phyloP scores from a whole-genome alignment of 2,113 vertebrate genomes.

The Malurus melanocephalus region DNA sequence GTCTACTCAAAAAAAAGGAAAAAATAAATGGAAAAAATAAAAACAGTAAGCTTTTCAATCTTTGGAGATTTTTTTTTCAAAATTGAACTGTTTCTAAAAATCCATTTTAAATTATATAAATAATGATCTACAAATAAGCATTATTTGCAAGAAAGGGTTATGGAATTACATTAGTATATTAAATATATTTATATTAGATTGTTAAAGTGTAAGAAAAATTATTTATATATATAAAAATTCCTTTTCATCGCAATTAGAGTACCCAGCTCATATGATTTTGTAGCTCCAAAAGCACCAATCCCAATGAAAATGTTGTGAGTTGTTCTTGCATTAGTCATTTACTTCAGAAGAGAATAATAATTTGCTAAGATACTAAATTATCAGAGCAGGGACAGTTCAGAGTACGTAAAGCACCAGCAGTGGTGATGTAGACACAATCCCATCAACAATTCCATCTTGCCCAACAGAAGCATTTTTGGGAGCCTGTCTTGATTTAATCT shows the following conservation, averaged over 20 bases:
- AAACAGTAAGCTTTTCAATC: neutral
- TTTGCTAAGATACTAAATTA: neutral
- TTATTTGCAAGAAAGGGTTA: neutral
- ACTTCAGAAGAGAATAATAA: neutral
- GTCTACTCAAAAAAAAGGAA: neutral
- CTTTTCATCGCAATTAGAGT: neutral
- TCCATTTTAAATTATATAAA: neutral
- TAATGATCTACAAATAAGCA: constrained; percentile 11
- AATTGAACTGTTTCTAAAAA: constrained; percentile 1
- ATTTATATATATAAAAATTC: neutral
- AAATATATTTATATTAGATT: neutral
- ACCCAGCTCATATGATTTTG: neutral
- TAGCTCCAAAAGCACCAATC: neutral
- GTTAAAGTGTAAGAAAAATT: neutral
- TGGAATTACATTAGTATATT: neutral
- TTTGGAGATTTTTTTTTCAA: neutral
- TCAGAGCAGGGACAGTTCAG: neutral
- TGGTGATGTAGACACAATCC: neutral
- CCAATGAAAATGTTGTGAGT: neutral
- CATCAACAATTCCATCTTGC: neutral
- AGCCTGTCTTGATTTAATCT: neutral
- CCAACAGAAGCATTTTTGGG: neutral
- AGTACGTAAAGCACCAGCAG: neutral
- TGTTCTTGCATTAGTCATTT: neutral
- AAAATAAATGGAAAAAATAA: neutral